phyloP scores from a whole-genome alignment of 2,797 vertebrate species.

The Crypturellus tataupa region DNA sequence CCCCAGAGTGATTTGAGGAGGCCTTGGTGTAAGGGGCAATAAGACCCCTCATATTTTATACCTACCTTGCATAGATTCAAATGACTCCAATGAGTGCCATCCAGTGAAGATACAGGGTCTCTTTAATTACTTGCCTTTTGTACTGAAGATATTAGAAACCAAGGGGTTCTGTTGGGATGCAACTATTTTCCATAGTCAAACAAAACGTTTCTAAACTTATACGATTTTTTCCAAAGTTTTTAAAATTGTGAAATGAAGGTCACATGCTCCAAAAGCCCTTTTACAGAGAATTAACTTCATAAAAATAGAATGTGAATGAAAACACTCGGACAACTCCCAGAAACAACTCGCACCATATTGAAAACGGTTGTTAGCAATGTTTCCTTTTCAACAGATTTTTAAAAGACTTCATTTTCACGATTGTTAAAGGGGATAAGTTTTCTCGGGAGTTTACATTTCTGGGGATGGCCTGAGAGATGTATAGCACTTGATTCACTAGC shows the following conservation, averaged over 20 bases:
- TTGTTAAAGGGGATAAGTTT: constrained; percentile 3
- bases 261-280: constrained; percentile 3
- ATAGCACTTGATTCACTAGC: neutral
- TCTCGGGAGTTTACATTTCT: constrained; percentile 34
- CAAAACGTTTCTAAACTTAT: constrained; percentile 33
- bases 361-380: neutral
- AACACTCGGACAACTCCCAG: constrained; percentile 47
- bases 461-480: neutral
- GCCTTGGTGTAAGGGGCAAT: neutral
- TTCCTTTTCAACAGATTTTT: constrained; percentile 6
- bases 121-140: constrained; percentile 69
- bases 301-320: neutral
- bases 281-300: constrained; percentile 45
- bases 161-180: constrained; percentile 48
- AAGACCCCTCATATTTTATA: neutral
- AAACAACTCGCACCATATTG: neutral
- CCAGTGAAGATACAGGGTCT: constrained; percentile 19
- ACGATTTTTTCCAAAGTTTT: constrained; percentile 30
- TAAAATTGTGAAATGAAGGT: neutral
- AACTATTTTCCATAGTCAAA: constrained; percentile 35
- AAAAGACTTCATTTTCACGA: neutral
- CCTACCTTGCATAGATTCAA: neutral
- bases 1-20: accelerated
- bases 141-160: constrained; percentile 40
- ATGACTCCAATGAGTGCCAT: neutral